phyloP scores from a whole-genome alignment of 2,797 vertebrate genomes.

The Chromobotia macracanthus region DNA sequence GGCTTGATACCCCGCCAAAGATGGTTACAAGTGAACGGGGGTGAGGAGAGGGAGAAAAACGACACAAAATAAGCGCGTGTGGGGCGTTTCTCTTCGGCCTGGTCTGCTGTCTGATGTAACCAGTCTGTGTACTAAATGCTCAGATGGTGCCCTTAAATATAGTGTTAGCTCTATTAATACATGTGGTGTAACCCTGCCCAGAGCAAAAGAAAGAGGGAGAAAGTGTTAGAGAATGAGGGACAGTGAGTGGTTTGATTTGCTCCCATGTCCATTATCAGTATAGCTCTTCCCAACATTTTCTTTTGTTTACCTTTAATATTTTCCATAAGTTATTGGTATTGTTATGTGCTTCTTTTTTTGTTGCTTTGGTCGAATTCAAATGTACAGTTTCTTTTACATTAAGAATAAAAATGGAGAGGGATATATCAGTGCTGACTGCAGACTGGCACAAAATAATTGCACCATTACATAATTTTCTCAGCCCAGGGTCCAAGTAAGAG shows the following conservation, averaged over 20 bases:
- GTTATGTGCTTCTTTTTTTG: background rate
- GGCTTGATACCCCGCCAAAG: slow-evolving; percentile 76
- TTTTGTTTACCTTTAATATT: background rate
- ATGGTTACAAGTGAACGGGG: slow-evolving; percentile 73
- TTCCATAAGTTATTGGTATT: background rate
- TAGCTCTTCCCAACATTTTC: background rate
- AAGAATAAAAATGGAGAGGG: background rate
- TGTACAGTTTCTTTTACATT: background rate
- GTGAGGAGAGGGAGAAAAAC: slow-evolving; percentile 45
- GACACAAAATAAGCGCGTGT: slow-evolving; percentile 50
- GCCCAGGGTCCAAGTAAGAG: slow-evolving; percentile 54
- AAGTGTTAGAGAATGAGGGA: background rate
- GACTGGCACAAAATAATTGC: slow-evolving; percentile 63
- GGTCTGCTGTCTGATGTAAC: slow-evolving; percentile 52
- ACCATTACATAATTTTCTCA: slow-evolving; percentile 68
- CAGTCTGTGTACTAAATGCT: slow-evolving; percentile 44
- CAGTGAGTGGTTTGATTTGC: background rate
- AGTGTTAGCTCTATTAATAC: slow-evolving; percentile 57
- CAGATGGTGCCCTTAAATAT: slow-evolving; percentile 58
- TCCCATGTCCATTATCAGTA: background rate
- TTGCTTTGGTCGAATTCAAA: background rate
- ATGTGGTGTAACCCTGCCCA: slow-evolving; percentile 52
- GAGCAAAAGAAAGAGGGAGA: slow-evolving; percentile 39
- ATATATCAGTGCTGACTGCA: slow-evolving; percentile 62
- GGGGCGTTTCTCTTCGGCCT: slow-evolving; percentile 60